Evolutionary conservation across 1,140 invertebrate species (phyloP).

Genomic region (Cydia strobilella): DNA sequence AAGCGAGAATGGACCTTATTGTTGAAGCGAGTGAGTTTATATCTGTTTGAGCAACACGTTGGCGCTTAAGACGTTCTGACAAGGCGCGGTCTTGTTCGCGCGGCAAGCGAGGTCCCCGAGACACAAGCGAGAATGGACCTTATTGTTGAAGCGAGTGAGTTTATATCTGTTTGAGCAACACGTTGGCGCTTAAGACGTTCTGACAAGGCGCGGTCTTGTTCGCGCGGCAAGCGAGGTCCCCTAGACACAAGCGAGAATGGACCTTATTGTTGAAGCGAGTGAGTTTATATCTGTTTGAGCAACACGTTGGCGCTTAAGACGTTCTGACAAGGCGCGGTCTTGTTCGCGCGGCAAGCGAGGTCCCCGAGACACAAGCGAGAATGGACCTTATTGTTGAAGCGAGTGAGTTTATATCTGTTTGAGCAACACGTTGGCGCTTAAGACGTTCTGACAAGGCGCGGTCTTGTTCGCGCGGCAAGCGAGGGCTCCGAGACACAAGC

Average conservation of each 20-base stretch:
- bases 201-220: too few species aligned
- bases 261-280: slow-evolving; percentile 84
- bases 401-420: slow-evolving; percentile 82
- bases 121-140: slow-evolving; percentile 82
- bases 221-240: too few species aligned
- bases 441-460: too few species aligned
- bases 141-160: slow-evolving; percentile 71
- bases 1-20: slow-evolving; percentile 92
- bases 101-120: too few species aligned
- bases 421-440: too few species aligned
- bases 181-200: too few species aligned
- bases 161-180: too few species aligned
- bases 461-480: too few species aligned
- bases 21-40: slow-evolving; percentile 63
- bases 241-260: slow-evolving; percentile 80
- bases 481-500: slow-evolving; percentile 95
- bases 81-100: too few species aligned
- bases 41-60: neutral
- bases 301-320: slow-evolving; percentile 77
- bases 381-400: slow-evolving; percentile 84
- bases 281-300: slow-evolving; percentile 80
- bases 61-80: neutral
- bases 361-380: slow-evolving; percentile 96
- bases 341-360: too few species aligned
- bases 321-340: too few species aligned